Percentiles rank a stretch among this genome's conserved stretches.
Conservation (phyloP, 2,797 vertebrate species). For the Pseudotriccus pelzelni region DNA sequence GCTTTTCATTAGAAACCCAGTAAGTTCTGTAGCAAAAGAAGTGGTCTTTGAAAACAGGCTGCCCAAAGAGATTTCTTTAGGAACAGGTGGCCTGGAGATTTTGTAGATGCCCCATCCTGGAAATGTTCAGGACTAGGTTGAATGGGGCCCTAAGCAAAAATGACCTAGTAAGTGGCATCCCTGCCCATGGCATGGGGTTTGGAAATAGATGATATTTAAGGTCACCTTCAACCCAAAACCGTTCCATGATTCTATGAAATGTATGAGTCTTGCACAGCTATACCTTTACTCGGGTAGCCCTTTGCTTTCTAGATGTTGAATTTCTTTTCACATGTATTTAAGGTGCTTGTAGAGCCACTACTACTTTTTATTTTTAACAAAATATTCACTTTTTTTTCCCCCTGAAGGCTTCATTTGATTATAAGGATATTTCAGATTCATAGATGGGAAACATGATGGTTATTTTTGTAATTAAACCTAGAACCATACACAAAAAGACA, state of each 20-base stretch:
- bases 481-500: background rate
- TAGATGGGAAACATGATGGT: background rate
- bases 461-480: background rate
- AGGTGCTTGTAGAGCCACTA: background rate
- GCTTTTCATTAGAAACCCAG: background rate
- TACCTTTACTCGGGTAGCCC: background rate
- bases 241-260: background rate
- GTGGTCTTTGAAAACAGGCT: background rate
- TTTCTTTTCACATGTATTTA: background rate
- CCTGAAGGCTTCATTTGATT: background rate
- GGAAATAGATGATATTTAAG: background rate
- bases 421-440: background rate
- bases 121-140: background rate
- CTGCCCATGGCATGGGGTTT: too few species aligned
- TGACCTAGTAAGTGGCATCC: background rate
- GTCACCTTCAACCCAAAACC: rapidly evolving
- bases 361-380: background rate
- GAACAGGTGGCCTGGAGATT: background rate
- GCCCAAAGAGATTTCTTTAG: background rate
- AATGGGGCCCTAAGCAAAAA: background rate
- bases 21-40: background rate
- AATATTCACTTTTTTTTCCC: background rate
- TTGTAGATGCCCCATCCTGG: too few species aligned
- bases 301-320: background rate
- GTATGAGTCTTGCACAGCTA: background rate